Percentiles rank a stretch among this genome's conserved stretches.
Conservation (phyloP, 2,888 invertebrate species). For the Limnephilus rhombicus region DNA sequence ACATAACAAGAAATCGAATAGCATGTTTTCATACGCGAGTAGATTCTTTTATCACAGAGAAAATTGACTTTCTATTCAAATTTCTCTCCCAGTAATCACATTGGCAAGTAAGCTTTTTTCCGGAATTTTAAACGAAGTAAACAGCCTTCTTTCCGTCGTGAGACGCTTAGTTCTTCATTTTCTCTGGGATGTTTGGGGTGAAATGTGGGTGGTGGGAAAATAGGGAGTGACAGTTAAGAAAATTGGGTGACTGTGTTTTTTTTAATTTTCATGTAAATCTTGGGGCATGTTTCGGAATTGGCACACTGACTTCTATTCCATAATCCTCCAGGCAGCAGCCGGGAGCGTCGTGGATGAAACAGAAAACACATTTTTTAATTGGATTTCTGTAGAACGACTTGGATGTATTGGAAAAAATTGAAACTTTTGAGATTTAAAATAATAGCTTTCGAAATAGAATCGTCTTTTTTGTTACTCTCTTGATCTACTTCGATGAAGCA, state of each 20-base stretch:
- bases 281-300: constrained; percentile 36
- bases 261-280: constrained; percentile 53
- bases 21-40: background rate
- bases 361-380: constrained; percentile 27
- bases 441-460: background rate
- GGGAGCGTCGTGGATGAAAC: background rate
- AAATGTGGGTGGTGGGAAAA: constrained; percentile 11
- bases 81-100: constrained; percentile 37
- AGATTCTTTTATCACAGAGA: background rate
- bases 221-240: constrained; percentile 48
- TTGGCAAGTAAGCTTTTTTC: constrained; percentile 37
- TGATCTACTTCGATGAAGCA: background rate
- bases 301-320: constrained; percentile 8
- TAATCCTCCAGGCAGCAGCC: constrained; percentile 32
- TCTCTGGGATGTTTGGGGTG: constrained; percentile 25
- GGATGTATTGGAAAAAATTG: constrained; percentile 14
- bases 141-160: constrained; percentile 16
- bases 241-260: constrained; percentile 54
- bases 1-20: background rate
- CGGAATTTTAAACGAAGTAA: constrained; percentile 41
- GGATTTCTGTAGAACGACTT: constrained; percentile 18
- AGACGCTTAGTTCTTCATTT: constrained; percentile 48
- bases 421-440: background rate
- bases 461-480: background rate
- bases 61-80: constrained; percentile 35